Percentiles rank a stretch among this genome's conserved stretches.
Evolutionary conservation across 2,888 invertebrate species (phyloP).

Genomic region (Bruchidius siliquastri): DNA sequence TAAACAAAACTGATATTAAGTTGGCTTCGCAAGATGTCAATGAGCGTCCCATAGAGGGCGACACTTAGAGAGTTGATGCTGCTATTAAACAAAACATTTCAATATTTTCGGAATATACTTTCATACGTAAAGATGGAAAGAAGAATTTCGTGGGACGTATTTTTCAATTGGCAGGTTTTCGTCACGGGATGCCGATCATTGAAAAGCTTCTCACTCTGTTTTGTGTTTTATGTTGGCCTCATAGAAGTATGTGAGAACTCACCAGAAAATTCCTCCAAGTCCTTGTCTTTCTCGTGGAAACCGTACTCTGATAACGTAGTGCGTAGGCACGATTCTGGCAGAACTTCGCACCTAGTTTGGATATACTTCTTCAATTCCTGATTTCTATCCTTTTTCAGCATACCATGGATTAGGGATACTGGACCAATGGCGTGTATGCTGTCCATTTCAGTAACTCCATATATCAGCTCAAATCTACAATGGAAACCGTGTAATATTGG

Average conservation of each 20-base stretch:
- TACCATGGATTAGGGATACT: constrained; percentile 66
- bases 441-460: constrained; percentile 80
- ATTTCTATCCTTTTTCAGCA: constrained; percentile 71
- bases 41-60: too few species aligned
- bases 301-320: constrained; percentile 61
- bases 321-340: constrained; percentile 62
- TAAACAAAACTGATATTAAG: too few species aligned
- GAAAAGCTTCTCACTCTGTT: too few species aligned
- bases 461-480: constrained; percentile 75
- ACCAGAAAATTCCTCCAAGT: neutral
- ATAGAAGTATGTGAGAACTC: neutral
- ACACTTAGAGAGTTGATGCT: too few species aligned
- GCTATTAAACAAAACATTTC: too few species aligned
- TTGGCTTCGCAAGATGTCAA: too few species aligned
- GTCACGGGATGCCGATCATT: too few species aligned
- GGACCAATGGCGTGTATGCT: constrained; percentile 73
- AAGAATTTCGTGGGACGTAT: too few species aligned
- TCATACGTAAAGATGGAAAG: too few species aligned
- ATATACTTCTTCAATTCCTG: constrained; percentile 73
- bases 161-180: too few species aligned
- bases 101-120: too few species aligned
- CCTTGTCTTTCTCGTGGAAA: neutral
- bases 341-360: constrained; percentile 71
- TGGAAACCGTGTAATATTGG: neutral
- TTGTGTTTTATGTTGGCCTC: too few species aligned